These are phyloP conservation scores for Burhinus bistriatus DNA, from an alignment of 2,113 vertebrate genomes.

Conservation along the genomic window DNA sequence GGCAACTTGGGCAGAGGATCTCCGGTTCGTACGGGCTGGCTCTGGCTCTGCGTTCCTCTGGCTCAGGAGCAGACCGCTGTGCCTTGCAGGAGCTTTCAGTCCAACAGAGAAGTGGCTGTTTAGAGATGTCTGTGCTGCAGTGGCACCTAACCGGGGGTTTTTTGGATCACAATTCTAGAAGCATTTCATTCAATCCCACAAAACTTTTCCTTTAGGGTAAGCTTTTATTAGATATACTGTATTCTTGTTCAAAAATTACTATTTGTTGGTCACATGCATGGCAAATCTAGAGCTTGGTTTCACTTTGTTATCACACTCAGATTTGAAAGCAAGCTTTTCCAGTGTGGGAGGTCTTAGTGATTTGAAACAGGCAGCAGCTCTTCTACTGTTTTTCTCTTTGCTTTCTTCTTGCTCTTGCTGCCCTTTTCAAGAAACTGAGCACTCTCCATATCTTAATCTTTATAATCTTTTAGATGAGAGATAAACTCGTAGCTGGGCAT, in stretches of 20 bases:
- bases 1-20: background rate
- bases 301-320: background rate
- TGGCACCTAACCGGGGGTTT: background rate
- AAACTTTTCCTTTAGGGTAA: background rate
- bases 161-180: background rate
- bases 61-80: background rate
- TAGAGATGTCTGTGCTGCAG: accelerated
- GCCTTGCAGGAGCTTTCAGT: background rate
- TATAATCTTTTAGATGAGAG: background rate
- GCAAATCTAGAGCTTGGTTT: background rate
- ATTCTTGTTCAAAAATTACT: background rate
- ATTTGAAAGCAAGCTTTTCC: background rate
- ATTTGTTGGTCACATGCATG: background rate
- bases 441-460: background rate
- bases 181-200: background rate
- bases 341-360: background rate
- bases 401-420: background rate
- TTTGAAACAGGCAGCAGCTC: background rate
- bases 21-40: accelerated
- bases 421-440: background rate
- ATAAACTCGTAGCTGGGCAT: background rate
- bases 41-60: background rate
- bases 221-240: background rate
- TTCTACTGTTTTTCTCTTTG: background rate
- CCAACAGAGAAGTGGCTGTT: background rate